A percentile compares a stretch with the other conserved stretches of the same genome.
phyloP scores from a whole-genome alignment of 2,888 invertebrate species.

The Harpalus rufipes region DNA sequence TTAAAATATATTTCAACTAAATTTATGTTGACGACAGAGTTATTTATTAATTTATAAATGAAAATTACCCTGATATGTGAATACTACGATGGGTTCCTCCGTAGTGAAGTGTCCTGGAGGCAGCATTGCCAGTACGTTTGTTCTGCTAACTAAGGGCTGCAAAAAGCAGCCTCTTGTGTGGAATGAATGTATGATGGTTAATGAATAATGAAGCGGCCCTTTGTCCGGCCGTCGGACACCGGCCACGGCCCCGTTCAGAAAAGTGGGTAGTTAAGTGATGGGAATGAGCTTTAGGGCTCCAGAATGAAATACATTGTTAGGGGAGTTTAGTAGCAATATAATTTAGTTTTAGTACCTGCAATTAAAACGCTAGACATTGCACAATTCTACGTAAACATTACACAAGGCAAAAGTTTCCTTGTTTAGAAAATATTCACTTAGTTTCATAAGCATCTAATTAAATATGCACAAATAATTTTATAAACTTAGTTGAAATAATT shows the following conservation, averaged over 20 bases:
- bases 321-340: constrained; percentile 47
- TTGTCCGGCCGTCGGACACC: constrained; percentile 9
- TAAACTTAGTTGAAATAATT: too few relatives aligned
- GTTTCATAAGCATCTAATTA: neutral
- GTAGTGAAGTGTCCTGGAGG: neutral
- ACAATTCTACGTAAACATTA: neutral
- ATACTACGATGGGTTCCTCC: neutral
- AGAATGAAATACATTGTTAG: constrained; percentile 42
- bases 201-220: constrained; percentile 45
- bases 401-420: neutral
- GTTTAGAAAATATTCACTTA: neutral
- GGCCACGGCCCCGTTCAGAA: constrained; percentile 17
- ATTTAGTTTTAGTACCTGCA: constrained; percentile 48
- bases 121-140: neutral
- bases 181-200: constrained; percentile 49
- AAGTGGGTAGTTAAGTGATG: constrained; percentile 49
- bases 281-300: constrained; percentile 29
- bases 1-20: too few relatives aligned
- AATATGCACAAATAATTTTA: too few relatives aligned
- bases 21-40: too few relatives aligned
- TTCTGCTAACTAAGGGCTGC: neutral
- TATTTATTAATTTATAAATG: too few relatives aligned
- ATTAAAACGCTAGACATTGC: constrained; percentile 24
- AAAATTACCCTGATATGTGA: neutral
- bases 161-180: constrained; percentile 40